Evolutionary conservation across 2,888 invertebrate genomes (phyloP), one percentile per base, ranked within the genome.

Genomic region (Syritta pipiens): DNA sequence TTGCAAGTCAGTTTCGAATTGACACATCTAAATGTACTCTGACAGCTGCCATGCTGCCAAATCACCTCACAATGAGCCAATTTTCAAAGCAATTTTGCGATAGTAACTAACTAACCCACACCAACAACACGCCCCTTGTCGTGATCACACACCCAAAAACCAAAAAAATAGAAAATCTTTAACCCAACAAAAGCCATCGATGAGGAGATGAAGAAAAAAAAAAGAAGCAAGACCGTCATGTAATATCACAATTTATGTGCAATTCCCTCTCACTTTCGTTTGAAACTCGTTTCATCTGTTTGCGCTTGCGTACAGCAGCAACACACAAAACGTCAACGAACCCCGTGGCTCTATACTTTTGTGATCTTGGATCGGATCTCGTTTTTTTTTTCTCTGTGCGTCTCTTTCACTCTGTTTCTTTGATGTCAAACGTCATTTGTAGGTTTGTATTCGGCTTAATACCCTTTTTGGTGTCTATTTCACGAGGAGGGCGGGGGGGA

Each of bases 181-280:
- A 65, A 32, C 62, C 37, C 35, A 71, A 62, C 55, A 68, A 79
- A 69, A 71, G 42, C 46, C 48, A 62, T 48, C 28, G 26, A 40
- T 35, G 35, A 59, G 53, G n/a, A n/a, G n/a, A n/a, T 42, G 32
- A 69, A 46, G 44, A 24, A 46, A 63, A 46, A 51, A 46, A 32
- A 37, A 57, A 82, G 40, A 62, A 57, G 82, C 84, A 82, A 30
- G 49, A 48, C 55, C 62, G 55, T 76, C 81, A 71, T 69, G 71
- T 76, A 76, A 81, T 79, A 74, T 74, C 68, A 65, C 75, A 68
- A 68, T 74, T 71, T 65, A 77, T 82, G 81, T 74, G 74, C 76
- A 81, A 81, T 83, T 83, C 85, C 88, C 88, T 89, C 89, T 88
- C 89, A 88, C 89, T 88, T 88, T 88, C 88, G 84, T 86, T 86